These are phyloP conservation scores for Meteorus colon DNA, from an alignment of 2,888 invertebrate genomes.

Conservation along the genomic window DNA sequence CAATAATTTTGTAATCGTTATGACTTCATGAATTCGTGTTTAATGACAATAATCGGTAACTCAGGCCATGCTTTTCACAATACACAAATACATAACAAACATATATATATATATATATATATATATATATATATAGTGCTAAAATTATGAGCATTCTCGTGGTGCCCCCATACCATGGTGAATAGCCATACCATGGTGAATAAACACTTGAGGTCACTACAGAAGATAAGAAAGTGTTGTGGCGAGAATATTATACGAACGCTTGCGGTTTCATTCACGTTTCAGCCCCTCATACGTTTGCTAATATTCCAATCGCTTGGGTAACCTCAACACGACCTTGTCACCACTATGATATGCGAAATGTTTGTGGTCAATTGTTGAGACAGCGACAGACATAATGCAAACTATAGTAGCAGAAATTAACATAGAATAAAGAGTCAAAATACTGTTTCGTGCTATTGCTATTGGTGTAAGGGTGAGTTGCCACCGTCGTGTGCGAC, in stretches of 20 bases:
- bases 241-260: slow-evolving; percentile 36
- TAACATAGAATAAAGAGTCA: slow-evolving; percentile 3
- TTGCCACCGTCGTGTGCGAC: slow-evolving; percentile 19
- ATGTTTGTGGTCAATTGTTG: slow-evolving; percentile 16
- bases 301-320: slow-evolving; percentile 63
- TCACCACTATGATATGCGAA: slow-evolving; percentile 56
- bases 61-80: neutral
- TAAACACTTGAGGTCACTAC: slow-evolving; percentile 26
- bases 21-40: neutral
- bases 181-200: slow-evolving; percentile 3
- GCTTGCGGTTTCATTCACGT: slow-evolving; percentile 51
- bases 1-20: slow-evolving; percentile 10
- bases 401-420: slow-evolving; percentile 27
- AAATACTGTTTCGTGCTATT: neutral
- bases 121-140: no score
- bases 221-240: slow-evolving; percentile 6
- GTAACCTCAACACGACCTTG: slow-evolving; percentile 68
- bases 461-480: slow-evolving; percentile 12
- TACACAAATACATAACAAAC: neutral
- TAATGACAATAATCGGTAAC: neutral
- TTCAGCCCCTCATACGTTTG: slow-evolving; percentile 50
- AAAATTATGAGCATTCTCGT: slow-evolving; percentile 36
- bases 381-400: neutral
- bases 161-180: slow-evolving; percentile 29
- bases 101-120: neutral